Evolutionary conservation across 2,797 vertebrate genomes (phyloP).

Genomic region (Anisognathus igniventris): DNA sequence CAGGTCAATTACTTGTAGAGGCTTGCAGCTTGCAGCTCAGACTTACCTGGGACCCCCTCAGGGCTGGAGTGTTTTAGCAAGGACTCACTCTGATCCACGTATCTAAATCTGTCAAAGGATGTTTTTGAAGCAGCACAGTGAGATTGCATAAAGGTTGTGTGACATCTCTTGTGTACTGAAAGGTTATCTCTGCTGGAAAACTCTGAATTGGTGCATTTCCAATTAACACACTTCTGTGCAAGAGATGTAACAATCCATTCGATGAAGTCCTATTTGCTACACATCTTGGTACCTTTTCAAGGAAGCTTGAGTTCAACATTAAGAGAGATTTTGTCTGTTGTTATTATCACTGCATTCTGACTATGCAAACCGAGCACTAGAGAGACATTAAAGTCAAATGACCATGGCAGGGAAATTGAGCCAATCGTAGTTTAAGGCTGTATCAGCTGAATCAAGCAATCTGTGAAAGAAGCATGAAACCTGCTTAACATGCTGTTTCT

Average conservation of each 20-base stretch:
- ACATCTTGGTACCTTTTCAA: background rate
- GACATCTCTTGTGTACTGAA: background rate
- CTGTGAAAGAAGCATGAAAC: background rate
- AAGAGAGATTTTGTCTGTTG: background rate
- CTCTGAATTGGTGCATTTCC: background rate
- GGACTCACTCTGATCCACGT: background rate
- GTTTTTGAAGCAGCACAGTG: background rate
- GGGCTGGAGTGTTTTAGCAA: background rate
- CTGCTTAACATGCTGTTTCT: background rate
- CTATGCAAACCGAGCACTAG: background rate
- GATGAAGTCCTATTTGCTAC: background rate
- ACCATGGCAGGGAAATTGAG: background rate
- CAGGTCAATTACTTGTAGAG: background rate
- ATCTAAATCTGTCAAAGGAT: background rate
- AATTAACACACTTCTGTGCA: background rate
- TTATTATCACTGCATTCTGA: background rate
- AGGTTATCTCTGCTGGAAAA: background rate
- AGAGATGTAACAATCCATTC: background rate
- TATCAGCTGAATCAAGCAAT: background rate
- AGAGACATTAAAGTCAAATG: background rate
- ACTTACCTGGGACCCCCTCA: background rate
- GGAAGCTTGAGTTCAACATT: background rate
- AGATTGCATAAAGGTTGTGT: background rate
- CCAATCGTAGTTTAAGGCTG: background rate
- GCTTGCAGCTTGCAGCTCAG: background rate